A percentile compares a stretch with the other conserved stretches of the same genome.
These are phyloP conservation scores for Strix occidentalis DNA, from an alignment of 2,797 vertebrate genomes.

Conservation along the genomic window DNA sequence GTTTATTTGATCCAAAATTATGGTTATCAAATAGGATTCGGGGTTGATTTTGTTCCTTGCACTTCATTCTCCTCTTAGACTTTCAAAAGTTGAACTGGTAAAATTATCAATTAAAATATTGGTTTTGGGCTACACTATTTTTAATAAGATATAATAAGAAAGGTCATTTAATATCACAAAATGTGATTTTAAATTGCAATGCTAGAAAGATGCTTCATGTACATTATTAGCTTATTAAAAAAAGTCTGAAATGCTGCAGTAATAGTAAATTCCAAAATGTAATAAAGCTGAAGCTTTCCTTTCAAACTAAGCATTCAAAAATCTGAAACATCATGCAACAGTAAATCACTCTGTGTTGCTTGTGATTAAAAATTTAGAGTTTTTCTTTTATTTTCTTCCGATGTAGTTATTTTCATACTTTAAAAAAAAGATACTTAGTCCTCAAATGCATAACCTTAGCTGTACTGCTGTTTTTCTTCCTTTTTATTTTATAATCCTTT, in stretches of 20 bases:
- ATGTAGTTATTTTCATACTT: background rate
- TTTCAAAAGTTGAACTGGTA: slow-evolving; percentile 32
- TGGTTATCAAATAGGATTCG: background rate
- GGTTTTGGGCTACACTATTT: slow-evolving; percentile 25
- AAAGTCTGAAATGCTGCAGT: slow-evolving; percentile 38
- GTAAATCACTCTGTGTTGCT: slow-evolving; percentile 15
- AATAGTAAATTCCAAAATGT: slow-evolving; percentile 54
- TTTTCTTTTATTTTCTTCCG: slow-evolving; percentile 1
- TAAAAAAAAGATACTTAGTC: background rate
- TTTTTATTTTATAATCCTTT: background rate
- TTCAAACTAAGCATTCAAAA: slow-evolving; percentile 39
- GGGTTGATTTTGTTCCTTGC: slow-evolving; percentile 15
- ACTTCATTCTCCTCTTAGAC: background rate
- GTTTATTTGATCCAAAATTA: slow-evolving; percentile 16
- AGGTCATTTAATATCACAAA: slow-evolving; percentile 58
- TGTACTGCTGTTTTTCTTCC: background rate
- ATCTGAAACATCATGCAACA: background rate
- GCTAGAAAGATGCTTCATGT: slow-evolving; percentile 30
- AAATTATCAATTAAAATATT: slow-evolving; percentile 60
- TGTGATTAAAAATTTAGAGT: background rate
- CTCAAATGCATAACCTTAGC: background rate
- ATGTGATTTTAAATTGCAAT: slow-evolving; percentile 50
- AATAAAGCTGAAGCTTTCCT: slow-evolving; percentile 17
- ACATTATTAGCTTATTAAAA: slow-evolving; percentile 40
- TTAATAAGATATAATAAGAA: slow-evolving; percentile 49